A percentile compares a stretch with the other conserved stretches of the same genome.
Conservation (phyloP, 2,888 invertebrate genomes). For the Sthenelais limicola region DNA sequence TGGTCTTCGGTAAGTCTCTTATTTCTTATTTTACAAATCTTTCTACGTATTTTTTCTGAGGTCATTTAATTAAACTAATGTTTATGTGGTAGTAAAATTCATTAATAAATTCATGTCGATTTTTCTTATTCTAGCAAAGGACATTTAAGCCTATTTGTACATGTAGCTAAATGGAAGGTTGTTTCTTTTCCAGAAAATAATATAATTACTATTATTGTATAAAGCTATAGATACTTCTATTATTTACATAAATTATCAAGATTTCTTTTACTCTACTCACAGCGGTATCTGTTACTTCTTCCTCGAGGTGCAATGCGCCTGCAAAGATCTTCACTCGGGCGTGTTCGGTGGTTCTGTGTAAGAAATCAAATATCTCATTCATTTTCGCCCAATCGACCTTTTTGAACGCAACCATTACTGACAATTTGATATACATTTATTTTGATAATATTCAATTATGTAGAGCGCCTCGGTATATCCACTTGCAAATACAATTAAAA, state of each 20-base stretch:
- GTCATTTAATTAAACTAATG: too few species aligned
- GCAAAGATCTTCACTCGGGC: slow-evolving; percentile 96
- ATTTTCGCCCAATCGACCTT: too few species aligned
- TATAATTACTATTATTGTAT: not conserved
- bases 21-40: too few species aligned
- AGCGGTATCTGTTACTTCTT: slow-evolving; percentile 92
- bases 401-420: too few species aligned
- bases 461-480: too few species aligned
- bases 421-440: too few species aligned
- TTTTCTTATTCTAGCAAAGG: not conserved
- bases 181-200: not conserved
- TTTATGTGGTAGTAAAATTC: too few species aligned
- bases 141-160: not conserved
- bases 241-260: not conserved
- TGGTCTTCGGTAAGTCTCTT: slow-evolving; percentile 82
- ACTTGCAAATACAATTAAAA: too few species aligned
- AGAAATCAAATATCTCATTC: too few species aligned
- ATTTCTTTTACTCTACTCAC: slow-evolving; percentile 53
- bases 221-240: not conserved
- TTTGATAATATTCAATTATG: too few species aligned
- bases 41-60: too few species aligned
- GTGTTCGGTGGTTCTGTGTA: slow-evolving; percentile 95
- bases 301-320: slow-evolving; percentile 88
- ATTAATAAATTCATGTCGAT: too few species aligned
- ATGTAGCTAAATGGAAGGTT: not conserved